Evolutionary conservation across 2,113 vertebrate genomes (phyloP).

Genomic region (Arizona elegans): DNA sequence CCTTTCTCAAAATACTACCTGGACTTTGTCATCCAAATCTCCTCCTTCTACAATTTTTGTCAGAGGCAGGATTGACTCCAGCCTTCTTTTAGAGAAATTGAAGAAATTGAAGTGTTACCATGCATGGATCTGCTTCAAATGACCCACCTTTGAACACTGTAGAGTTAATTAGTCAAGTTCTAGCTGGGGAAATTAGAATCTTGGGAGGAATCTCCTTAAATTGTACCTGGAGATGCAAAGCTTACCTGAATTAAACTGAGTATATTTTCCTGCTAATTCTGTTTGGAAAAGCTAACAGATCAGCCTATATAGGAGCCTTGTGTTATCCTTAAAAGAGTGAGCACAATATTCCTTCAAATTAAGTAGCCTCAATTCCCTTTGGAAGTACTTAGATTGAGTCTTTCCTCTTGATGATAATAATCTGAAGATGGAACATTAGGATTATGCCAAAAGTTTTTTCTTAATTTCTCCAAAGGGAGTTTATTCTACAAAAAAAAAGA

Average conservation of each 20-base stretch:
- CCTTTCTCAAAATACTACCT: neutral
- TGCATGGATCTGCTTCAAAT: neutral
- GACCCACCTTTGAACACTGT: neutral
- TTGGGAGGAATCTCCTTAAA: neutral
- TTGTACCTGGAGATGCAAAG: neutral
- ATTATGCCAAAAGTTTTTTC: too few species aligned
- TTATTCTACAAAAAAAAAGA: too few species aligned
- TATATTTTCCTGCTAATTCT: neutral
- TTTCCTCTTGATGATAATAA: neutral
- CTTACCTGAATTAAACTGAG: neutral
- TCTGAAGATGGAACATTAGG: too few species aligned
- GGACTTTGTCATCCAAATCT: neutral
- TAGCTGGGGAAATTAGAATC: neutral
- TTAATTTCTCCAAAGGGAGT: too few species aligned
- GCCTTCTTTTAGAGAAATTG: neutral
- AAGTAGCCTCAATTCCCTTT: neutral
- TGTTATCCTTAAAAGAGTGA: neutral
- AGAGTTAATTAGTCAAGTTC: neutral
- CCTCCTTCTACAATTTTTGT: neutral
- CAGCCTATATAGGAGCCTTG: neutral
- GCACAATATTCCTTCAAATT: neutral
- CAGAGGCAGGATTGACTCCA: neutral
- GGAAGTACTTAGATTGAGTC: neutral
- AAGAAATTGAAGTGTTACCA: neutral
- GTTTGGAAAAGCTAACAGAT: neutral